Evolutionary conservation across 2,888 invertebrate genomes (phyloP).

Genomic region (Miltochrista miniata): DNA sequence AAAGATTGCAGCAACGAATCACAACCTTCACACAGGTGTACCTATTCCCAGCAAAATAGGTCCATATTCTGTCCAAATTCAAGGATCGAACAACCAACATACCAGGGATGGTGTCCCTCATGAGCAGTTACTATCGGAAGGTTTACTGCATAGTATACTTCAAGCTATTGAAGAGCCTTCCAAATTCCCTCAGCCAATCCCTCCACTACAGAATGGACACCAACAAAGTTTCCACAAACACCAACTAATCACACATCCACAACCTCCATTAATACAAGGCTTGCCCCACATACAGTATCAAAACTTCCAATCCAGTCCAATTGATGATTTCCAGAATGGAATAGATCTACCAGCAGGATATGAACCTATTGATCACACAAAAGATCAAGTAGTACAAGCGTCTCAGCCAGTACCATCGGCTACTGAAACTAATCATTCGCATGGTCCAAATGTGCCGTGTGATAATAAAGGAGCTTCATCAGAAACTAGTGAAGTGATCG

Average conservation of each 20-base stretch:
- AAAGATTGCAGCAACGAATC: constrained; percentile 59
- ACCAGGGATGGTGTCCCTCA: constrained; percentile 84
- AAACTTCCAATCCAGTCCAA: constrained; percentile 25
- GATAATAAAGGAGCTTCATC: constrained; percentile 74
- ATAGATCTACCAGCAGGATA: constrained; percentile 70
- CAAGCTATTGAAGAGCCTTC: constrained; percentile 91
- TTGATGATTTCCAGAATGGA: constrained; percentile 48
- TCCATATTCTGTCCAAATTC: constrained; percentile 90
- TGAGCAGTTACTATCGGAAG: constrained; percentile 90
- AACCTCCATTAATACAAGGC: constrained; percentile 14
- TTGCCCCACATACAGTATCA: constrained; percentile 19
- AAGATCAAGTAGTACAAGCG: constrained; percentile 60
- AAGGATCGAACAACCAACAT: constrained; percentile 83
- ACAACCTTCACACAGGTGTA: constrained; percentile 51
- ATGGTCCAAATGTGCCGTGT: constrained; percentile 60
- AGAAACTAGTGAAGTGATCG: constrained; percentile 65
- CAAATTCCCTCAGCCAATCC: constrained; percentile 24
- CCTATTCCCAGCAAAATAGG: constrained; percentile 71
- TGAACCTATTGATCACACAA: constrained; percentile 67
- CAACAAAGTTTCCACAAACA: constrained; percentile 10
- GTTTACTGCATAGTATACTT: constrained; percentile 90
- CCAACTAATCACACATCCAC: constrained; percentile 5
- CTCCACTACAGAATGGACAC: constrained; percentile 3
- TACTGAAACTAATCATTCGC: constrained; percentile 42
- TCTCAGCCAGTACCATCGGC: constrained; percentile 43